Evolutionary conservation across 2,888 invertebrate species (phyloP).

Genomic region (Julus scandinavius): DNA sequence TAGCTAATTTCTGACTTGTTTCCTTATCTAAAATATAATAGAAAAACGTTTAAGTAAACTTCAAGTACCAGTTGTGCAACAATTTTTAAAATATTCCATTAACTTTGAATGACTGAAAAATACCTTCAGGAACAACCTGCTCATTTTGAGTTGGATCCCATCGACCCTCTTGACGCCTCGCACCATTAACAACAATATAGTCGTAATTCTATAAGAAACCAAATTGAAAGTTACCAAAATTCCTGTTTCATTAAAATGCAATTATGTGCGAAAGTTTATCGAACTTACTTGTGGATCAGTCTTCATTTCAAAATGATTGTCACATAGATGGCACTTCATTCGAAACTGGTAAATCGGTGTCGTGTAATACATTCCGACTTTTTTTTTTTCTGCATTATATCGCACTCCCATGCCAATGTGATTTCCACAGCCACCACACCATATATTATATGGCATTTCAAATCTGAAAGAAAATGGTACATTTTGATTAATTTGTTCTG

Average conservation of each 20-base stretch:
- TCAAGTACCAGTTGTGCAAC: neutral
- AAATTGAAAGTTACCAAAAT: neutral
- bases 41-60: neutral
- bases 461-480: conserved; percentile 70
- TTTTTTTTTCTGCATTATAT: conserved; percentile 71
- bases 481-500: too few species aligned
- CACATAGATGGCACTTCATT: conserved; percentile 99
- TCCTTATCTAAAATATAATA: conserved; percentile 78
- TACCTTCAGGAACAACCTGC: conserved; percentile 71
- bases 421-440: conserved; percentile 98
- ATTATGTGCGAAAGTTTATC: neutral
- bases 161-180: conserved; percentile 94
- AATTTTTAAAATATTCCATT: neutral
- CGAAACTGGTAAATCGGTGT: conserved; percentile 98
- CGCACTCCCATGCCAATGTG: conserved; percentile 99
- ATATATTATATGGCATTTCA: conserved; percentile 99
- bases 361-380: conserved; percentile 95
- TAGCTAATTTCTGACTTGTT: conserved; percentile 85
- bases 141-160: conserved; percentile 98
- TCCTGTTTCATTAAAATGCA: neutral
- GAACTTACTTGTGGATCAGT: conserved; percentile 91
- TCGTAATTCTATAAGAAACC: conserved; percentile 85
- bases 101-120: neutral
- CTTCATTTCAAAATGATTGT: conserved; percentile 97
- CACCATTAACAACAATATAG: conserved; percentile 94